These are phyloP conservation scores for Acanthurus leucopareius DNA, from an alignment of 2,797 vertebrate genomes.

Conservation along the genomic window DNA sequence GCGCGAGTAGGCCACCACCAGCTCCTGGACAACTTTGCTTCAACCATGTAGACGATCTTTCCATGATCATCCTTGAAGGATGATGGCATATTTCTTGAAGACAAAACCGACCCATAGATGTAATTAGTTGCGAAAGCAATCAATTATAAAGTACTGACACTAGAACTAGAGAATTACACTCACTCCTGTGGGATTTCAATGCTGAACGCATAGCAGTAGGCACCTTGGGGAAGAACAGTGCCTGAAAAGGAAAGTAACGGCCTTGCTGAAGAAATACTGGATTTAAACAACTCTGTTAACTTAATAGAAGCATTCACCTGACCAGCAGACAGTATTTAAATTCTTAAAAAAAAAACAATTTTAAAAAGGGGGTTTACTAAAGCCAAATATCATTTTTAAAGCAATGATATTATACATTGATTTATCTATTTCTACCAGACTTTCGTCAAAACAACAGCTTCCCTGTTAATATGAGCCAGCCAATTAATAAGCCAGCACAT, in stretches of 20 bases:
- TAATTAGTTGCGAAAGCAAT: neutral
- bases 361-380: too few relatives aligned
- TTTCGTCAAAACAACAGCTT: too few relatives aligned
- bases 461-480: too few relatives aligned
- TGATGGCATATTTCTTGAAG: constrained; percentile 91
- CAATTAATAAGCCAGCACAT: too few relatives aligned
- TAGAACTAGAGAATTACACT: constrained; percentile 75
- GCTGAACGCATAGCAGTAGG: constrained; percentile 90
- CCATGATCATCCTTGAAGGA: constrained; percentile 91
- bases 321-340: too few relatives aligned
- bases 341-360: too few relatives aligned
- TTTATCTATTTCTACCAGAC: too few relatives aligned
- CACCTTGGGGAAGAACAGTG: constrained; percentile 84
- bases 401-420: too few relatives aligned
- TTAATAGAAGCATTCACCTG: neutral
- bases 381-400: too few relatives aligned
- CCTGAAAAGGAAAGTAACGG: constrained; percentile 60
- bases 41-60: constrained; percentile 90
- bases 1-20: constrained; percentile 86
- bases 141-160: neutral
- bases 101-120: neutral
- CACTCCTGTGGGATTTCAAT: constrained; percentile 92
- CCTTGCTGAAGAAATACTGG: too few relatives aligned
- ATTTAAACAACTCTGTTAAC: too few relatives aligned
- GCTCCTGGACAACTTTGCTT: constrained; percentile 91